Evolutionary conservation across 2,797 vertebrate species (phyloP).

Genomic region (Protosalanx chinensis): DNA sequence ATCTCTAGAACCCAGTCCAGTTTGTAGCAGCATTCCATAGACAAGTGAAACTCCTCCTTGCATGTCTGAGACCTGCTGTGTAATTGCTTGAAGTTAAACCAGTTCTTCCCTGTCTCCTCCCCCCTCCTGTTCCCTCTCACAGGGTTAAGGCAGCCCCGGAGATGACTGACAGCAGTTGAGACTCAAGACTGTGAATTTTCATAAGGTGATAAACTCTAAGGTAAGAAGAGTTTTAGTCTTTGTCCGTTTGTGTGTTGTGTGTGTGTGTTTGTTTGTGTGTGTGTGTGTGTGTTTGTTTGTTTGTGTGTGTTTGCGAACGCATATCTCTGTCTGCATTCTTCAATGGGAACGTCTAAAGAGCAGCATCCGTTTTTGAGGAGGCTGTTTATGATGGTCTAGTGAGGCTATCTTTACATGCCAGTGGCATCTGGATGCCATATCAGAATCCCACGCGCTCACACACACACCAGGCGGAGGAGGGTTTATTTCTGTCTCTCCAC

Average conservation of each 20-base stretch:
- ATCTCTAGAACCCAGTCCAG: too few relatives aligned
- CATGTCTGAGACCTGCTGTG: background rate
- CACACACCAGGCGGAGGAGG: background rate
- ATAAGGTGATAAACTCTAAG: slow-evolving; percentile 61
- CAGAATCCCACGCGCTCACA: slow-evolving; percentile 14
- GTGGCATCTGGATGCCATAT: too few relatives aligned
- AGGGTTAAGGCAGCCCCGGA: slow-evolving; percentile 52
- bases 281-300: background rate
- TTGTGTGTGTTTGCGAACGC: background rate
- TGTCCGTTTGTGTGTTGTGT: background rate
- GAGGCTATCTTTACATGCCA: too few relatives aligned
- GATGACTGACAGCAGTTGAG: slow-evolving; percentile 65
- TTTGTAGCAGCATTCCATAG: too few relatives aligned
- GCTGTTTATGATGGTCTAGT: background rate
- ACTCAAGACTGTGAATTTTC: slow-evolving; percentile 58
- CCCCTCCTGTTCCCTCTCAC: slow-evolving; percentile 37
- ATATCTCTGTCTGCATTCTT: slow-evolving; percentile 9
- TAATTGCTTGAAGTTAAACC: background rate
- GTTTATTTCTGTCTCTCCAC: slow-evolving; percentile 24
- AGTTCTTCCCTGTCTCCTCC: background rate
- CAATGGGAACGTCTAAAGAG: slow-evolving; percentile 8
- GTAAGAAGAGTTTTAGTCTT: slow-evolving; percentile 38
- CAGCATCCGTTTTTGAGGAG: too few relatives aligned
- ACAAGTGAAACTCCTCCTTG: too few relatives aligned
- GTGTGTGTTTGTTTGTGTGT: too few relatives aligned